These are phyloP conservation scores for Apeltes quadracus DNA, from an alignment of 2,113 vertebrate genomes.

Conservation along the genomic window DNA sequence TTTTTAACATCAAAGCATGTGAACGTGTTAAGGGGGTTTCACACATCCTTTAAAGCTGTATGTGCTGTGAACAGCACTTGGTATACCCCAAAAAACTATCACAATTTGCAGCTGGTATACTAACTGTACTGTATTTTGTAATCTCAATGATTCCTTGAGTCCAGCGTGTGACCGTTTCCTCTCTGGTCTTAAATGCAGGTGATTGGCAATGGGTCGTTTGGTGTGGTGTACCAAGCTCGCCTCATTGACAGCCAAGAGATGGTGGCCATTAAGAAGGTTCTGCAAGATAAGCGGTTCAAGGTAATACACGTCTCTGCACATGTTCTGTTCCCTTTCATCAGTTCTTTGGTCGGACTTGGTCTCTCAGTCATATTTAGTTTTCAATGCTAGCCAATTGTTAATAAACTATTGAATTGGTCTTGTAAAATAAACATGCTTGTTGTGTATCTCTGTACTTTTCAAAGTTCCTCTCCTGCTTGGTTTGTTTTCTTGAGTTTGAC, in stretches of 20 bases:
- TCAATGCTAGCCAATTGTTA: not conserved
- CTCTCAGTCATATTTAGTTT: not conserved
- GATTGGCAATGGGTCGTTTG: constrained; percentile 94
- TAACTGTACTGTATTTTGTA: not conserved
- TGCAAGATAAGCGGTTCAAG: constrained; percentile 95
- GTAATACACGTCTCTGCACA: constrained; percentile 53
- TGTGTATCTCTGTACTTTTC: not conserved
- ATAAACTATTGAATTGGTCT: not conserved
- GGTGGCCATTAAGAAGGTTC: constrained; percentile 94
- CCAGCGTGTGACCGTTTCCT: not conserved
- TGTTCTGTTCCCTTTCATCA: not conserved
- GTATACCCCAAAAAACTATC: constrained; percentile 1
- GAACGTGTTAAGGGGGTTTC: too few species aligned
- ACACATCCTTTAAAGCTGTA: not conserved
- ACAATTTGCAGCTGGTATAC: not conserved
- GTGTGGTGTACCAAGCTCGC: constrained; percentile 92
- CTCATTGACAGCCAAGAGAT: constrained; percentile 91
- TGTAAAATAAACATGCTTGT: not conserved
- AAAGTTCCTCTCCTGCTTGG: not conserved
- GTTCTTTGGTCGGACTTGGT: too few species aligned
- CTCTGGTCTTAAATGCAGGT: constrained; percentile 71
- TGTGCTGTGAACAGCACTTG: not conserved
- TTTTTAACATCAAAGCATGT: too few species aligned
- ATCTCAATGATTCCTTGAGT: not conserved
- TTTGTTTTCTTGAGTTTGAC: not conserved